Evolutionary conservation across 2,113 vertebrate species (phyloP).

Genomic region (Raphicerus campestris): DNA sequence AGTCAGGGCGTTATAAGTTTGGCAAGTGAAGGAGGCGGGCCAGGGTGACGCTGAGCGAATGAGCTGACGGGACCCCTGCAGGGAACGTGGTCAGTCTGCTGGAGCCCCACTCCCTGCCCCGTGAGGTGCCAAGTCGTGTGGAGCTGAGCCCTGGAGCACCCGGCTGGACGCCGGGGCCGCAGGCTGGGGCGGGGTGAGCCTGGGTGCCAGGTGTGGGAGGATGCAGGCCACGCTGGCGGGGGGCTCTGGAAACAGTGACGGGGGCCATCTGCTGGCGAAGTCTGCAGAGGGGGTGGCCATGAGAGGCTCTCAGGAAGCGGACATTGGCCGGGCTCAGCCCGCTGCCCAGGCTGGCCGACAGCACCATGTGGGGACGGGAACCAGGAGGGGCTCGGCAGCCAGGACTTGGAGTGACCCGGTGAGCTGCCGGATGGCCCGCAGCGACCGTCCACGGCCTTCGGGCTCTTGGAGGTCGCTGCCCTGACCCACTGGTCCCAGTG

Average conservation of each 20-base stretch:
- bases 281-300: neutral
- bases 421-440: neutral
- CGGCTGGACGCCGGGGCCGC: accelerated
- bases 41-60: accelerated
- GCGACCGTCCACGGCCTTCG: accelerated
- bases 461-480: neutral
- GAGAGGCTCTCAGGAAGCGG: neutral
- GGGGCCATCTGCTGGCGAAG: neutral
- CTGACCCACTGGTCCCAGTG: accelerated
- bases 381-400: accelerated
- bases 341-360: accelerated
- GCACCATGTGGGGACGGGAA: accelerated
- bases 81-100: too few species aligned
- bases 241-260: accelerated
- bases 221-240: neutral
- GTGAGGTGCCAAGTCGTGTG: accelerated
- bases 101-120: accelerated
- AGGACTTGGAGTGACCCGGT: neutral
- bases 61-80: neutral
- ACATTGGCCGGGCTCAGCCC: accelerated
- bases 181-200: neutral
- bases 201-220: accelerated
- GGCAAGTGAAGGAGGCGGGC: neutral
- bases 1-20: neutral
- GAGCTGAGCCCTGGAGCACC: neutral